Evolutionary conservation across 2,113 vertebrate species (phyloP).

Genomic region (Orientallactaga bullata): DNA sequence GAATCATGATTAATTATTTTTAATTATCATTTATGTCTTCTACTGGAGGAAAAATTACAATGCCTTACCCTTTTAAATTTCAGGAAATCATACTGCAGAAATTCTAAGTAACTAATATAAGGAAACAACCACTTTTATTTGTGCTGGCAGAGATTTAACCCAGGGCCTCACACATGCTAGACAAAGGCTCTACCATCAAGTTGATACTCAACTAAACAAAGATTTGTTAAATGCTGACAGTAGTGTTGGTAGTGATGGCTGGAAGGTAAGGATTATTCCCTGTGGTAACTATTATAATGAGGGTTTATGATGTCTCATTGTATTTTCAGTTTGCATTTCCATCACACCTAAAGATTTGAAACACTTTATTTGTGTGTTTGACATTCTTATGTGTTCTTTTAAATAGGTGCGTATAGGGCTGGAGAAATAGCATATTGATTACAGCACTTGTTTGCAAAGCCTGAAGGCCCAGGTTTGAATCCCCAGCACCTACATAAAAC

Average conservation of each 20-base stretch:
- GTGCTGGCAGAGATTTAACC: too few species aligned
- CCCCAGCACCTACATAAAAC: too few species aligned
- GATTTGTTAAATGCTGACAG: too few species aligned
- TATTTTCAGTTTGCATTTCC: neutral
- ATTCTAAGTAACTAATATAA: neutral
- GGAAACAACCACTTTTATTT: neutral
- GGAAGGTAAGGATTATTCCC: too few species aligned
- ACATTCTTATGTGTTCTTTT: neutral
- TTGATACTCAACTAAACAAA: too few species aligned
- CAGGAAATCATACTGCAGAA: neutral
- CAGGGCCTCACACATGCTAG: too few species aligned
- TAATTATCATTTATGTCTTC: neutral
- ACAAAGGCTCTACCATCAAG: too few species aligned
- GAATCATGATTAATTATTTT: conserved; percentile 24
- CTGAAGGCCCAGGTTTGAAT: too few species aligned
- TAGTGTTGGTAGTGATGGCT: too few species aligned
- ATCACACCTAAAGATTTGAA: neutral
- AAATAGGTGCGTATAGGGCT: too few species aligned
- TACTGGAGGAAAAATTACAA: neutral
- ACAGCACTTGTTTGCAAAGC: too few species aligned
- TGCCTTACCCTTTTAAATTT: neutral
- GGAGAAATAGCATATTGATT: too few species aligned
- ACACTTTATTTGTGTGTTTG: neutral
- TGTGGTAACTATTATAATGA: neutral
- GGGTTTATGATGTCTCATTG: neutral